These are phyloP conservation scores for Hassar affinis DNA, from an alignment of 2,113 vertebrate species.

Conservation along the genomic window DNA sequence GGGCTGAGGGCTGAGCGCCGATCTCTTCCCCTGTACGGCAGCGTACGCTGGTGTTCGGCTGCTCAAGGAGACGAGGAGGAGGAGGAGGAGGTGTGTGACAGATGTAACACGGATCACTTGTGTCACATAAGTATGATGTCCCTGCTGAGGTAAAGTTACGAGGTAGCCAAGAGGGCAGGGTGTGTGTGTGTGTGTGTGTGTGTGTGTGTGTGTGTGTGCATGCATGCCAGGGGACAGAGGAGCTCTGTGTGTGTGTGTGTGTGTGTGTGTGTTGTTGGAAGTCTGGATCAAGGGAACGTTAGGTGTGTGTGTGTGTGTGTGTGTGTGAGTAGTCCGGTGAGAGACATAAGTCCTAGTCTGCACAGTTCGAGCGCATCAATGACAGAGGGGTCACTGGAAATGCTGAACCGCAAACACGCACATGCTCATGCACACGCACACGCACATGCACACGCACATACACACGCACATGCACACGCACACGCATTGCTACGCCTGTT, in stretches of 20 bases:
- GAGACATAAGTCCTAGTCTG: conserved; percentile 39
- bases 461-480: background rate
- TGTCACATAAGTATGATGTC: background rate
- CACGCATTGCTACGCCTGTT: conserved; percentile 31
- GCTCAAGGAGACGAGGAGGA: conserved; percentile 6
- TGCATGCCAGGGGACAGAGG: background rate
- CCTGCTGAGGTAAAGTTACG: conserved; percentile 18
- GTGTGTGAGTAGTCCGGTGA: conserved; percentile 37
- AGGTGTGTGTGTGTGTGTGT: conserved; percentile 14
- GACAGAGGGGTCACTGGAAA: conserved; percentile 73
- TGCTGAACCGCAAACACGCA: background rate
- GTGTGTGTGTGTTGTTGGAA: conserved; percentile 11
- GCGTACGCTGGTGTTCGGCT: background rate
- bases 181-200: conserved; percentile 35
- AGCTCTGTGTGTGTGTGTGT: background rate
- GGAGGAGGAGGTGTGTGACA: background rate
- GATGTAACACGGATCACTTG: background rate
- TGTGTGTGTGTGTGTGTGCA: conserved; percentile 14
- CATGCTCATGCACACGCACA: background rate
- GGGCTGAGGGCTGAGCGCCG: too few relatives aligned
- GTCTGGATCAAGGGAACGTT: background rate
- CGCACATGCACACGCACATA: background rate
- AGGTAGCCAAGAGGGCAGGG: background rate
- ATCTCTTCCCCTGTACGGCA: background rate
- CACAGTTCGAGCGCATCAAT: conserved; percentile 69